A percentile compares a stretch with the other conserved stretches of the same genome.
Conservation (phyloP, 2,113 vertebrate genomes). For the Tiliqua scincoides region DNA sequence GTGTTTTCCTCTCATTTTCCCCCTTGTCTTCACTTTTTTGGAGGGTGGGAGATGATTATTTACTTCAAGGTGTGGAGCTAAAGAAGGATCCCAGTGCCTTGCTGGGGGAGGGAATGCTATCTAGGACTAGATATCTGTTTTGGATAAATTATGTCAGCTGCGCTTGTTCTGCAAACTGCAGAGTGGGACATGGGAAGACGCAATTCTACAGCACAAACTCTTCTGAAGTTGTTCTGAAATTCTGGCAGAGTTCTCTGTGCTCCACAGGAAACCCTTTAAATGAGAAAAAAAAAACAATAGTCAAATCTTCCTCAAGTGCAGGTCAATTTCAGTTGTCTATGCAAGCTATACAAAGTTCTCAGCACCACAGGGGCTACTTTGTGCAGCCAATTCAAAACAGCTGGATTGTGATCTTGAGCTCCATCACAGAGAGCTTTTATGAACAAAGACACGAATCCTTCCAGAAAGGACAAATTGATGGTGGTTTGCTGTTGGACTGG, state of each 20-base stretch:
- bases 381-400: no score
- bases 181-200: not conserved
- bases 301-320: fast-evolving
- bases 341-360: not conserved
- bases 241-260: not conserved
- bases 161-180: not conserved
- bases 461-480: not conserved
- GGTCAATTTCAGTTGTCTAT: not conserved
- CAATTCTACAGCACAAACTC: not conserved
- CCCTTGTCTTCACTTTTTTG: no score
- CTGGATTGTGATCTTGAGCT: no score
- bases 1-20: no score
- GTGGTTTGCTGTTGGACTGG: not conserved
- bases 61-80: no score
- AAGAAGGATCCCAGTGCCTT: no score
- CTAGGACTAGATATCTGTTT: no score
- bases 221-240: not conserved
- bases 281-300: not conserved
- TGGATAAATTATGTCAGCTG: no score
- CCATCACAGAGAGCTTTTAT: slow-evolving; percentile 5
- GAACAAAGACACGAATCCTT: not conserved
- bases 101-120: no score
- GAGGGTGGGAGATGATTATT: no score
- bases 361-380: no score
- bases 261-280: fast-evolving